phyloP scores from a whole-genome alignment of 2,888 invertebrate genomes.

The Trachelus iudaicus region DNA sequence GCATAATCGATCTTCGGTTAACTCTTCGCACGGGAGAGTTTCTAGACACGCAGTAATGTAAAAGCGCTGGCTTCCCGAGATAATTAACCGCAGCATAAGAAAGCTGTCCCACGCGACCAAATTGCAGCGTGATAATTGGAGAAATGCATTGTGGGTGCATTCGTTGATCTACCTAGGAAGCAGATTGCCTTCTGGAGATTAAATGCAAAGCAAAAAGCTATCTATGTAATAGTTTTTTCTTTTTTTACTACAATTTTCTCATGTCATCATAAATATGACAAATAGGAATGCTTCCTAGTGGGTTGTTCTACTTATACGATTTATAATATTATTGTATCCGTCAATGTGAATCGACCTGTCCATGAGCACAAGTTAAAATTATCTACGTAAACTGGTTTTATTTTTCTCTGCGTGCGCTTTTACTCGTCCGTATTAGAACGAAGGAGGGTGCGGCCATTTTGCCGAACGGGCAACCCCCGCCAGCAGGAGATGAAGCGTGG shows the following conservation, averaged over 20 bases:
- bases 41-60: conserved; percentile 1
- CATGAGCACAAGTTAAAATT: conserved; percentile 10
- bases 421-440: neutral
- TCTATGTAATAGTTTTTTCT: neutral
- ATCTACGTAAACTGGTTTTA: neutral
- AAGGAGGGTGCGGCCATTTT: neutral
- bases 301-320: neutral
- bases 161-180: conserved; percentile 2
- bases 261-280: neutral
- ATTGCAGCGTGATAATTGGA: conserved; percentile 28
- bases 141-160: conserved; percentile 26
- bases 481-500: neutral
- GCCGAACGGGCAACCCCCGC: neutral
- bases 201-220: conserved; percentile 23
- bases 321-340: neutral
- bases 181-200: conserved; percentile 25
- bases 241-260: too few relatives aligned
- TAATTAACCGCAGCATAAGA: conserved; percentile 19
- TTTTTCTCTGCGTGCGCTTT: neutral
- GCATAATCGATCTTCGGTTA: neutral
- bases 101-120: conserved; percentile 32
- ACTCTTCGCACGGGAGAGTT: neutral
- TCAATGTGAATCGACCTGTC: conserved; percentile 17
- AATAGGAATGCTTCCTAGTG: too few relatives aligned
- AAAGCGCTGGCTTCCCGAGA: neutral